Evolutionary conservation across 1,140 invertebrate genomes (phyloP), one percentile per base, ranked within the genome.

Genomic region (Palaemon carinicauda): DNA sequence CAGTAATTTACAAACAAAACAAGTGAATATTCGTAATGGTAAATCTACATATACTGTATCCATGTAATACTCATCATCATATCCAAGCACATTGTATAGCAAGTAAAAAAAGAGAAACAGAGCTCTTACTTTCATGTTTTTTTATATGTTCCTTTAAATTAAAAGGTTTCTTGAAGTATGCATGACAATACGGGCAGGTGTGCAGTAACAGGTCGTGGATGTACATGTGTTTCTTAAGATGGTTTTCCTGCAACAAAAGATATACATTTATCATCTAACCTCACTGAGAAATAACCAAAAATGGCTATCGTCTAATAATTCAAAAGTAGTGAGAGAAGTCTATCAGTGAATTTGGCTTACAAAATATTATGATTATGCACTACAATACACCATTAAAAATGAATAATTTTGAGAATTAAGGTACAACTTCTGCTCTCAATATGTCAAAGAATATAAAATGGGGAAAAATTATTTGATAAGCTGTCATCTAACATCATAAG

Each of bases 171-270:
- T 89, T 89, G 80, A 89, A 89, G 74, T 89, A 89, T 15, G 88
- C 84, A 65, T 89, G 88, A 53, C 88, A 89, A 56, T 89, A 89
- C 0, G 88, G 88, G n/a, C 88, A 89, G n/a, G 88, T 89, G 81
- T 89, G 85, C 1, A 84, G 78, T 14, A 69, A 51, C 10, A 80
- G 33, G 73, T 89, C 87, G 50, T 89, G 88, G 51, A 78, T 80
- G 50, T 87, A 33, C 80, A 84, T 84, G 75, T 89, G 88, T 29
- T 83, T 89, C 84, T 89, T 89, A 9, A 87, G 75, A 69, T 87
- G 84, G 29, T 87, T 87, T 24, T 56, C 74, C 85, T 89, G 88
- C 7, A 80, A 87, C 1, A 29, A 7, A 7, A 52, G 15, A 51
- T 41, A 79, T 52, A 54, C 50, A 53, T n/a, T 3, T 12, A 71